Base-by-base conservation (phyloP, 2,113 vertebrate species). In the Alaudala cheleensis region DNA sequence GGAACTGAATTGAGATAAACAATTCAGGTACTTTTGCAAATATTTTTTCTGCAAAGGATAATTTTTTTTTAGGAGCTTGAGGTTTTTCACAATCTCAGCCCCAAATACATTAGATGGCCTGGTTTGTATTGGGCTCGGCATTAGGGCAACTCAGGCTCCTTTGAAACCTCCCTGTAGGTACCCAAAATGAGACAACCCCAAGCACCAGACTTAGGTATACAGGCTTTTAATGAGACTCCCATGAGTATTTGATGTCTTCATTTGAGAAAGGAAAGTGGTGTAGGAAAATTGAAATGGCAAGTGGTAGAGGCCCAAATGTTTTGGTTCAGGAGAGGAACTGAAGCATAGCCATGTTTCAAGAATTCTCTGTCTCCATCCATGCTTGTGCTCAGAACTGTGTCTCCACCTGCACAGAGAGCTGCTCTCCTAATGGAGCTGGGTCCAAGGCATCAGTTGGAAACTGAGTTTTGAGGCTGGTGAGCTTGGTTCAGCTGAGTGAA, bases 251-350 rank as follows among this genome's bases (percentile, higher is more conserved):
- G 28, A 21, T 37, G 14, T 39, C 25, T 42, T 85, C 39, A 39
- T 79, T 62, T 71, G 62, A 77, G 62, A 71, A 88, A 40, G 54
- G 50, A 78, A 95, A 96, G 62, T 47, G 47, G 57, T 62, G 34
- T 26, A 70, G 33, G 50, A 77, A 93, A 85, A 90, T 7, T 76
- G 84, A 92, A 95, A 90, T 73, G 74, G 74, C 65, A 90, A 65
- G 53, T 39, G 33, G 39, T 66, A 77, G 22, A 40, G 28, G 31
- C 28, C 22, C 34, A 80, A 61, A 51, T 51, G 5, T 53, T 51
- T 23, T 15, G 33, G 42, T 88, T 31, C 10, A 69, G 65, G 74
- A 85, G 66, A 82, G 73, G 91, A 89, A 76, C 78, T 28, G 89
- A 81, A 89, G 84, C 3, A 0, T 11, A 69, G 34, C 42, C 14